Evolutionary conservation across 30 jellyfish, hydroid and myxozoan species (phyloP), one percentile per base, ranked within the genome.

Genomic region (Aurelia aurita): DNA sequence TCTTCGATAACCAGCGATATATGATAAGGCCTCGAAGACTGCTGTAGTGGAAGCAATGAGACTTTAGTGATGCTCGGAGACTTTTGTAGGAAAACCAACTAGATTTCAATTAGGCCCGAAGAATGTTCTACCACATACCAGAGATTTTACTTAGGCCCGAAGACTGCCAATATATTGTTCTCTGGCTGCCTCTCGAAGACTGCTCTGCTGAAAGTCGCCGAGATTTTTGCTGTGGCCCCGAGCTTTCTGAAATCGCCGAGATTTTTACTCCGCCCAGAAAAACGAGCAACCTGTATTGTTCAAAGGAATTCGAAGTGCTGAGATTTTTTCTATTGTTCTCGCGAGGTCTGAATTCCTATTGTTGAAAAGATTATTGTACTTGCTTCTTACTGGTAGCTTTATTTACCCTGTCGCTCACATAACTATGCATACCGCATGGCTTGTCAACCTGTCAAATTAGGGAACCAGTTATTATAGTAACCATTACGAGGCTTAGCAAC

Each of bases 291-390:
- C 25, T 23, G 78, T 47, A 47, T 45, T 58, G 88, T 39, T 28
- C 79, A 58, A 19, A 28, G 79, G 88, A 77, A 77, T 77, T 77
- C 55, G 57, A 77, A 60, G 88, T 67, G 31, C 88, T 60, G 88
- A 63, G 79, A 55, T 49, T 31, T 60, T 31, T n/a, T 25, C 91
- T 67, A 82, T 82, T 69, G 91, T 68, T 68, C 19, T 8, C 3
- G 51, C 64, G 54, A 74, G 67, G 85, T 60, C 70, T 47, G 27
- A 54, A 82, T 66, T 69, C 85, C 85, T 66, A 22, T 54, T 68
- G 91, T 53, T 64, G 78, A 82, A 31, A 69, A 69, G 85, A 73
- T 85, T 61, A 77, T 77, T 77, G 88, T 77, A 60, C 88, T 25
- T 13, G 88, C 70, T 9, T 72, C 29, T 21, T 7, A 60, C 88